phyloP scores from a whole-genome alignment of 2,797 vertebrate species.

The Micrastur ruficollis region DNA sequence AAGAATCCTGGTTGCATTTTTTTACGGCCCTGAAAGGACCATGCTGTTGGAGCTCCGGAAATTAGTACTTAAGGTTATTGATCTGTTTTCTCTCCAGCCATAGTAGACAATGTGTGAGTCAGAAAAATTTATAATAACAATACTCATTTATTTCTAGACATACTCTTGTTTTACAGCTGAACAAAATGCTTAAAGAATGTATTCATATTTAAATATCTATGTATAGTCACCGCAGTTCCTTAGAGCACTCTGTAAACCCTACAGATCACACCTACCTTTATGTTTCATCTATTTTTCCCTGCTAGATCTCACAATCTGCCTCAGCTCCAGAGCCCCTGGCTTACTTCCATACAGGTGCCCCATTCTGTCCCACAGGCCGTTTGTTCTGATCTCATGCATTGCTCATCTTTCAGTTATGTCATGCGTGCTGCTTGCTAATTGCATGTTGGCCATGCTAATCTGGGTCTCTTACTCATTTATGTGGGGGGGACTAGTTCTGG shows the following conservation, averaged over 20 bases:
- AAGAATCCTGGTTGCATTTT: neutral
- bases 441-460: neutral
- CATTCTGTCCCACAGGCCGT: neutral
- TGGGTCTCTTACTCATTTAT: neutral
- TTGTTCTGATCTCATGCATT: neutral
- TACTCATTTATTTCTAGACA: neutral
- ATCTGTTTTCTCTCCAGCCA: neutral
- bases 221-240: neutral
- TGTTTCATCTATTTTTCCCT: neutral
- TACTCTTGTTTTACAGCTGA: neutral
- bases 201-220: neutral
- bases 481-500: neutral
- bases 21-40: neutral
- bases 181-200: neutral
- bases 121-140: neutral
- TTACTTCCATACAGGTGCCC: neutral
- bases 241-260: neutral
- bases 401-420: neutral
- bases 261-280: neutral
- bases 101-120: neutral
- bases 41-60: neutral
- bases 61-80: slow-evolving; percentile 5
- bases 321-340: neutral
- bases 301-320: neutral
- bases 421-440: neutral